phyloP scores from a whole-genome alignment of 2,888 invertebrate species.

The Lamproptera curius region DNA sequence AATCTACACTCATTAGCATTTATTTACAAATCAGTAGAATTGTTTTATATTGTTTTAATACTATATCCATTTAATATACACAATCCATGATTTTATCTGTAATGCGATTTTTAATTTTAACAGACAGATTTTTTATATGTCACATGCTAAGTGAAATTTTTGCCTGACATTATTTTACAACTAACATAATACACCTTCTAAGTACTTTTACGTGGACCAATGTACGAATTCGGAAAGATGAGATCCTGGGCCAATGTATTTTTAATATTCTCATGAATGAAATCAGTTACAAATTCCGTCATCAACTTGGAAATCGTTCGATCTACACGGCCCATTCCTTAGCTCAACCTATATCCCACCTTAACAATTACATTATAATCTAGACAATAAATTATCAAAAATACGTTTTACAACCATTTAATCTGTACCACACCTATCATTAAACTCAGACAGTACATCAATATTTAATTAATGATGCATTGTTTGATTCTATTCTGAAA shows the following conservation, averaged over 20 bases:
- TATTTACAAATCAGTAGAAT: conserved; percentile 18
- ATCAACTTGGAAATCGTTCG: not conserved
- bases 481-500: no score
- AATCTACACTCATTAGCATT: conserved; percentile 12
- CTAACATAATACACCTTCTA: conserved; percentile 5
- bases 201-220: conserved; percentile 18
- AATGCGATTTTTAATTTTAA: no score
- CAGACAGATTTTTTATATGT: no score
- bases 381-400: conserved; percentile 19
- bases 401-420: conserved; percentile 19
- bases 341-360: conserved; percentile 9
- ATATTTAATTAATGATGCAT: no score
- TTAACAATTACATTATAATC: not conserved
- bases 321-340: conserved; percentile 7
- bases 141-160: not conserved
- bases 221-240: conserved; percentile 19
- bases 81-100: no score
- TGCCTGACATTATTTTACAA: no score
- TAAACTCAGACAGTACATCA: conserved; percentile 2
- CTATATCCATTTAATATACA: conserved; percentile 9
- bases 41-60: conserved; percentile 22
- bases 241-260: conserved; percentile 16
- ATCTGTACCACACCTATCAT: conserved; percentile 4
- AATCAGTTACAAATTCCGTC: no score
- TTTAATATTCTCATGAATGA: not conserved